Evolutionary conservation across 1,140 invertebrate genomes (phyloP).

Genomic region (Eurosta solidaginis): DNA sequence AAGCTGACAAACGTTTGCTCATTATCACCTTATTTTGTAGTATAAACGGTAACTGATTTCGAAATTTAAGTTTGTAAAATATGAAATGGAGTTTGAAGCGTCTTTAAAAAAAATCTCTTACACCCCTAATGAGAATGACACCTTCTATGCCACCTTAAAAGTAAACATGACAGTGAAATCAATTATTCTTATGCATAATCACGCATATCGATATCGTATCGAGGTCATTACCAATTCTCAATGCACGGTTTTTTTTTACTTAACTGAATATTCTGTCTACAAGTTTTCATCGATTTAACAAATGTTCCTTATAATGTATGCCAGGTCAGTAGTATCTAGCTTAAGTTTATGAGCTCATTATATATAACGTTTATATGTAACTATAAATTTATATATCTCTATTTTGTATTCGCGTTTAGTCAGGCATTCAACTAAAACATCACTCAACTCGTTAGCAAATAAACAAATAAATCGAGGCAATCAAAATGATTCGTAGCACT

Average conservation of each 20-base stretch:
- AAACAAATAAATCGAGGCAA: slow-evolving; percentile 5
- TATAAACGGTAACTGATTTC: too few species aligned
- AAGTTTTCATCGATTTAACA: slow-evolving; percentile 26
- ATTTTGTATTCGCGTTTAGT: neutral
- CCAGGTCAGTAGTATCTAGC: neutral
- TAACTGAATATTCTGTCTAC: slow-evolving; percentile 2
- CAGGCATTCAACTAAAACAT: neutral
- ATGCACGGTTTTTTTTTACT: neutral
- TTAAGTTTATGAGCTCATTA: too few species aligned
- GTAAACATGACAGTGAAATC: neutral
- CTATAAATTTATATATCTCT: neutral
- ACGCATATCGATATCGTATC: neutral
- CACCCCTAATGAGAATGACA: too few species aligned
- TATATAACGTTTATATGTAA: too few species aligned
- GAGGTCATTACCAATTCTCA: slow-evolving; percentile 15
- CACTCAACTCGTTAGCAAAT: slow-evolving; percentile 7
- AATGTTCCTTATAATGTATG: neutral
- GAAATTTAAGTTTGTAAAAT: too few species aligned
- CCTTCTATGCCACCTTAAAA: neutral
- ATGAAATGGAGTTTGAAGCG: too few species aligned
- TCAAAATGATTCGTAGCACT: neutral
- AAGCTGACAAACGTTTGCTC: too few species aligned
- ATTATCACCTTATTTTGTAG: too few species aligned
- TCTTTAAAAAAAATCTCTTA: too few species aligned
- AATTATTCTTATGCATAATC: neutral